Evolutionary conservation across 2,797 vertebrate genomes (phyloP).

Genomic region (Eulemur mongoz): DNA sequence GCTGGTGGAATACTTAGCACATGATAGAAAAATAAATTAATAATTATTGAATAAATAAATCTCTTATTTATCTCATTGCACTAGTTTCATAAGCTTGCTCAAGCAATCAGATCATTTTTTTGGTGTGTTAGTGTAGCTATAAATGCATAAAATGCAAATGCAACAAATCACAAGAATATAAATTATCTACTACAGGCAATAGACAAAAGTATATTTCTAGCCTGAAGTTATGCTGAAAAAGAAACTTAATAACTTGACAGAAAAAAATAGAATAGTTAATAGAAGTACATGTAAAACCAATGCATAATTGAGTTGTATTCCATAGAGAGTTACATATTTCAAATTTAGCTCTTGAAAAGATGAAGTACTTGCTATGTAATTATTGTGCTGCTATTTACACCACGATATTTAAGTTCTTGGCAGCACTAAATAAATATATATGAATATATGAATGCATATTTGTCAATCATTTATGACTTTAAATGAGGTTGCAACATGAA

Average conservation of each 20-base stretch:
- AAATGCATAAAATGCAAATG: conserved; percentile 29
- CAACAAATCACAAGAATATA: conserved; percentile 55
- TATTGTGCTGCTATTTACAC: conserved; percentile 21
- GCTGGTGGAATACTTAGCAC: background rate
- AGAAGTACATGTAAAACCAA: conserved; percentile 65
- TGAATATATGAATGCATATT: background rate
- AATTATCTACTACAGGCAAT: conserved; percentile 45
- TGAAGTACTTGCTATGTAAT: conserved; percentile 55
- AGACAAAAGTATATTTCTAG: conserved; percentile 59
- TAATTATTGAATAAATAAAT: background rate
- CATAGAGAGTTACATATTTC: conserved; percentile 28
- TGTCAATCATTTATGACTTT: background rate
- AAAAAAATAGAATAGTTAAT: conserved; percentile 66
- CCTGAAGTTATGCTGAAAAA: conserved; percentile 62
- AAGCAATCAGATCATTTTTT: background rate
- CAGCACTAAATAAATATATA: conserved; percentile 7
- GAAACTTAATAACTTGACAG: conserved; percentile 70
- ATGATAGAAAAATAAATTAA: background rate
- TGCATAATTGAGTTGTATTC: conserved; percentile 65
- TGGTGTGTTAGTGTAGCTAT: background rate
- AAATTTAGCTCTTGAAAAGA: conserved; percentile 62
- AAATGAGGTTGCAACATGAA: background rate
- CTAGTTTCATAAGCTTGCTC: background rate
- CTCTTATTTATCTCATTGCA: background rate
- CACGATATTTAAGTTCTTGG: background rate